Base-by-base conservation (phyloP, 2,797 vertebrate genomes). In the Coregonus sp. region DNA sequence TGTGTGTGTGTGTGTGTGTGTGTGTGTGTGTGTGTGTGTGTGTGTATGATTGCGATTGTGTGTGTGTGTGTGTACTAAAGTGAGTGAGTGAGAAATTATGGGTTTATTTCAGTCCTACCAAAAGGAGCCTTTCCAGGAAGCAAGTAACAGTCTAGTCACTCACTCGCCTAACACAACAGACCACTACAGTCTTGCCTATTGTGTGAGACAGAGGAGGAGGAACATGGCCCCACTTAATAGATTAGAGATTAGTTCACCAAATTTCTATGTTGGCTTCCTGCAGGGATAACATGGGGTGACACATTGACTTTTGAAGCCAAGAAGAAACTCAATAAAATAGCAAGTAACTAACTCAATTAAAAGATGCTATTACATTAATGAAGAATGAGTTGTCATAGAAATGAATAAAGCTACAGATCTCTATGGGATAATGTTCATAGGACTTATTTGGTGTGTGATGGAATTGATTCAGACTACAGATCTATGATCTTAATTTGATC, bases 361-460 rank as follows among this genome's bases (percentile, higher is more conserved):
- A 70, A 75, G 70, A 72, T 75, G 73, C 75, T n/a, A 61, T 88
- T 82, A 72, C 76, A 80, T 84, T 82, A 83, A 84, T 86, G 81
- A 75, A 40, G 76, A 78, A 74, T 4, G 31, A 33, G 31, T 2
- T 33, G 31, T 33, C 31, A 33, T 33, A 33, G 31, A 33, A 33
- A 33, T 33, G 2, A 33, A 33, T 33, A 33, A 33, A 33, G 31
- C 31, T 33, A 33, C 31, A 33, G 2, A 33, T 33, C 2, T 33
- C 31, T 33, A 33, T 33, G 31, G 31, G 31, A 33, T 0, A 33
- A 33, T 33, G 31, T 33, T 33, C 31, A 33, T 33, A 33, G 31
- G 59, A 25, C 66, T 79, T 77, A 76, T 75, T 33, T 33, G 83
- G 89, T 89, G 90, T 92, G 82, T 84, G 89, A 89, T 93, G 85